Conservation (phyloP, 1,140 invertebrate genomes). For the Saccostrea cuccullata region DNA sequence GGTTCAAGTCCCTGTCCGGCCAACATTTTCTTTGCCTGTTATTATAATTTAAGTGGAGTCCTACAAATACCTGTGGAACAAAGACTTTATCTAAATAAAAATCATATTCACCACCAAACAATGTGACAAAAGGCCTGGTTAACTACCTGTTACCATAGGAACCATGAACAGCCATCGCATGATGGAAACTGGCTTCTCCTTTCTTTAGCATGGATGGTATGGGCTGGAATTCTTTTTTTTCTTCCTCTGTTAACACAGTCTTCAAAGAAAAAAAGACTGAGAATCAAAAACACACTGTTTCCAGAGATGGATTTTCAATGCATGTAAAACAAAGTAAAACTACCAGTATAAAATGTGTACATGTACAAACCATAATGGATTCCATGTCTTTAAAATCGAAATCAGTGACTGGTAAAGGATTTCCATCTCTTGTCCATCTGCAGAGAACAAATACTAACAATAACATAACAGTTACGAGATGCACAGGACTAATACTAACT, state of each 20-base stretch:
- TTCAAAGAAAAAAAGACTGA: slow-evolving; percentile 49
- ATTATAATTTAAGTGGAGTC: too few species aligned
- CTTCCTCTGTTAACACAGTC: slow-evolving; percentile 73
- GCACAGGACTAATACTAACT: too few species aligned
- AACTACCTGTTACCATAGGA: slow-evolving; percentile 73
- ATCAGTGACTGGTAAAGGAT: slow-evolving; percentile 74
- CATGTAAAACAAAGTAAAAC: neutral
- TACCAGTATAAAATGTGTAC: neutral
- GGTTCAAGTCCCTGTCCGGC: too few species aligned
- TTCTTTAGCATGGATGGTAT: slow-evolving; percentile 68
- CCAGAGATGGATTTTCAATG: neutral
- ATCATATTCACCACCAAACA: too few species aligned
- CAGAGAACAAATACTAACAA: neutral
- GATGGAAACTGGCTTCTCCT: slow-evolving; percentile 75
- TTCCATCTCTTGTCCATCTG: slow-evolving; percentile 74
- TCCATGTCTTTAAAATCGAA: slow-evolving; percentile 77
- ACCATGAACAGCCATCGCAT: slow-evolving; percentile 74
- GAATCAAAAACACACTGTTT: neutral
- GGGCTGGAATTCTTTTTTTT: slow-evolving; percentile 68
- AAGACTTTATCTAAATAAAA: too few species aligned
- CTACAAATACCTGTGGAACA: too few species aligned
- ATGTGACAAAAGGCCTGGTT: neutral
- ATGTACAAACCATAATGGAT: slow-evolving; percentile 70
- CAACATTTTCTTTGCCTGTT: too few species aligned
- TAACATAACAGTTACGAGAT: neutral